Conservation (phyloP, 2,113 vertebrate species). For the Pluvianellus socialis region DNA sequence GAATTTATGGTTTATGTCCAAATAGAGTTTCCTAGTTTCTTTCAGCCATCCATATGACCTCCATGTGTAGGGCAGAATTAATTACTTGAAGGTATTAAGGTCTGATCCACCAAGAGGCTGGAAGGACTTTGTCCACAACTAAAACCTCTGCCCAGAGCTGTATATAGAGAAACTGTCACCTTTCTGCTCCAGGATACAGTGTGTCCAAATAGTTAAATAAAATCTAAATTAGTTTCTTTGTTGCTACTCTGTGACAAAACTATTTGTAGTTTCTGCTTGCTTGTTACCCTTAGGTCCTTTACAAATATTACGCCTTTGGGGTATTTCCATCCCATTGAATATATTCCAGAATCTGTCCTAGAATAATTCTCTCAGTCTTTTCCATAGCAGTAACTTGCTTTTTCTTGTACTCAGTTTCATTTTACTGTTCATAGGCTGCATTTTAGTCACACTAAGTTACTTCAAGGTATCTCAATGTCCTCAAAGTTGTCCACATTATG, state of each 20-base stretch:
- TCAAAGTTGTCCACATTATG: not conserved
- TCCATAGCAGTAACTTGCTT: not conserved
- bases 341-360: conserved; percentile 14
- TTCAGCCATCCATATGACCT: not conserved
- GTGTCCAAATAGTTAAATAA: not conserved
- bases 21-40: not conserved
- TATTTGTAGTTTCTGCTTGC: not conserved
- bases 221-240: not conserved
- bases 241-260: not conserved
- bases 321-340: not conserved
- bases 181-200: not conserved
- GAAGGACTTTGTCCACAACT: not conserved
- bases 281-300: conserved; percentile 6
- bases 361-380: not conserved
- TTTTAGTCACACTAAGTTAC: not conserved
- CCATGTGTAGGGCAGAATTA: not conserved
- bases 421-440: not conserved
- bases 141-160: not conserved
- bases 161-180: not conserved
- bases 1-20: not conserved
- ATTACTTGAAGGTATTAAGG: not conserved
- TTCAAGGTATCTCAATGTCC: not conserved
- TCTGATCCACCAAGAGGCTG: not conserved
- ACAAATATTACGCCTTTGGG: not conserved
- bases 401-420: not conserved